A percentile compares a stretch with the other conserved stretches of the same genome.
Evolutionary conservation across 53 echinoderm and acorn worm species (phyloP).

Genomic region (Apostichopus leukothele): DNA sequence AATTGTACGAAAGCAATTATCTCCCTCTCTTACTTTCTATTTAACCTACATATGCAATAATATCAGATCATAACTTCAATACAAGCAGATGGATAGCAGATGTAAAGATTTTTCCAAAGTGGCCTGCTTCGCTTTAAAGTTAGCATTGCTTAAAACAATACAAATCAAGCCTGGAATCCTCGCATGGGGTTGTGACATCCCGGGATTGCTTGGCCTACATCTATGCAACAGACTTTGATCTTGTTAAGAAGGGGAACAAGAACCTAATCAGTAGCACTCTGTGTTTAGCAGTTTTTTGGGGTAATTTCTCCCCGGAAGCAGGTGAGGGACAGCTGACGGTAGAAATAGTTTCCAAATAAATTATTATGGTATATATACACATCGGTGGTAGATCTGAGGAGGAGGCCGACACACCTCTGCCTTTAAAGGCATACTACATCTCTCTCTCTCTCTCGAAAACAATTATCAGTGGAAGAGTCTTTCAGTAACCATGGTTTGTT

Average conservation of each 20-base stretch:
- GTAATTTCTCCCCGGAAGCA: not conserved
- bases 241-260: not conserved
- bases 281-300: not conserved
- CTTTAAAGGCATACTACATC: too few species aligned
- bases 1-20: too few species aligned
- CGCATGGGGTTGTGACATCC: slow-evolving; percentile 10
- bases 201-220: not conserved
- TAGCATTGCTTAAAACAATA: not conserved
- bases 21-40: too few species aligned
- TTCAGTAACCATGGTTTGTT: too few species aligned
- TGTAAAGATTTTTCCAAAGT: not conserved
- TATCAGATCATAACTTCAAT: not conserved
- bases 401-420: too few species aligned
- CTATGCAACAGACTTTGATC: not conserved
- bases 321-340: not conserved
- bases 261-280: not conserved
- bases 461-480: too few species aligned
- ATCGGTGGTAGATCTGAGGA: too few species aligned
- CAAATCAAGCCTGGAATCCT: not conserved
- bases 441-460: too few species aligned
- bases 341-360: too few species aligned
- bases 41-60: too few species aligned
- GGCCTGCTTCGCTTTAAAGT: not conserved
- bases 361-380: too few species aligned
- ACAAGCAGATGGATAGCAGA: not conserved